Conservation (phyloP, 2,797 vertebrate species). For the Rachycentron canadum region DNA sequence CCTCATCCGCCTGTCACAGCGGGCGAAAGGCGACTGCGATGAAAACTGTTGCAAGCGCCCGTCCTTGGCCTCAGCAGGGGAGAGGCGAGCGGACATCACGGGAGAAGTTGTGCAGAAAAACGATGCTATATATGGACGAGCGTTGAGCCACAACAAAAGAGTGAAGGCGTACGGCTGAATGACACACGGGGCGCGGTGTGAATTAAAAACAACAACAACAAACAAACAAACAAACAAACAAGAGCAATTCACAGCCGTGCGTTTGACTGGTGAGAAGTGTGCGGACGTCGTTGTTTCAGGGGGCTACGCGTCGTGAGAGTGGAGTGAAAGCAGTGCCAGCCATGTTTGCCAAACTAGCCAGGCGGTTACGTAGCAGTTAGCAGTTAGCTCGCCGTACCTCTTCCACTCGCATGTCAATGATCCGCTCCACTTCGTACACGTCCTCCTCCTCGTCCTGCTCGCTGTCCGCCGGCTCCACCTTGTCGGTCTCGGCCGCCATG, state of each 20-base stretch:
- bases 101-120: conserved; percentile 64
- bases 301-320: conserved; percentile 36
- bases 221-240: no score
- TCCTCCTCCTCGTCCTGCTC: conserved; percentile 91
- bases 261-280: not conserved
- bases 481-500: conserved; percentile 74
- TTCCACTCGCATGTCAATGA: conserved; percentile 93
- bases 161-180: rapidly evolving
- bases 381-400: conserved; percentile 83
- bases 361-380: conserved; percentile 54
- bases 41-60: conserved; percentile 31
- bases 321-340: conserved; percentile 51
- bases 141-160: not conserved
- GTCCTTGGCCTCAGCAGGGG: conserved; percentile 75
- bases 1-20: not conserved
- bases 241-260: no score
- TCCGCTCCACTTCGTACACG: conserved; percentile 96
- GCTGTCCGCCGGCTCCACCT: conserved; percentile 84
- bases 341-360: conserved; percentile 60
- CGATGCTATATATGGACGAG: not conserved
- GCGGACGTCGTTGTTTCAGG: not conserved
- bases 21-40: not conserved
- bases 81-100: conserved; percentile 66
- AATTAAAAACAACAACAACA: no score
- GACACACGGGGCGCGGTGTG: no score